Evolutionary conservation across 2,888 invertebrate species (phyloP), one percentile per base, ranked within the genome.

Genomic region (Agapostemon virescens): DNA sequence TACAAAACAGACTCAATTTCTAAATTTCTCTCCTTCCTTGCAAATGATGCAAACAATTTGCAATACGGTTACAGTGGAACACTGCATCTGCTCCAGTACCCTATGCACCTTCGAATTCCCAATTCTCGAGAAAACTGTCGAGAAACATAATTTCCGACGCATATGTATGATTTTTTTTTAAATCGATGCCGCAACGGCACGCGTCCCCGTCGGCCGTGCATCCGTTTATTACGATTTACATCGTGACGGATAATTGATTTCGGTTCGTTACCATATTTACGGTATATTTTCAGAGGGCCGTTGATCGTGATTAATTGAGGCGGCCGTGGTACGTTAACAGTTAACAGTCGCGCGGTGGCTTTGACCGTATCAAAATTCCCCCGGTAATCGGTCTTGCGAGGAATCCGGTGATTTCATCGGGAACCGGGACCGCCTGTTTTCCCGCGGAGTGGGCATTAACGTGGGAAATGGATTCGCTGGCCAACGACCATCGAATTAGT

Each of bases 231-330:
- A 36, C 49, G 33, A 17, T 13, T 33, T 36, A n/a, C 15, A 20
- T 36, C 40, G 17, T 66, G 58, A 79, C 30, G 38, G 70, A 45
- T 66, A 79, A 80, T 80, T 78, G 78, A 81, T 68, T 75, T 71
- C 63, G 30, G 45, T 55, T 81, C 71, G 55, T 73, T 79, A 49
- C 63, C n/a, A 42, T 30, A 38, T 45, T 36, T 61, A 49, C 55
- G 52, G 67, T 69, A 68, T 68, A 80, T 80, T 80, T 70, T 63
- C 40, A 33, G 40, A 55, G 58, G 20, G 9, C 30, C 30, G 26
- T n/a, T 58, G 64, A 45, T 23, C 55, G 26, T 55, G 55, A 33
- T 70, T 49, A 42, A 81, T 75, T 45, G 38, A 30, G 9, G 33
- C 75, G 55, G 80, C 71, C 70, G 74, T 55, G 52, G 58, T 52